Base-by-base conservation (phyloP, 2,113 vertebrate genomes). In the Phylloscopus trochilus region DNA sequence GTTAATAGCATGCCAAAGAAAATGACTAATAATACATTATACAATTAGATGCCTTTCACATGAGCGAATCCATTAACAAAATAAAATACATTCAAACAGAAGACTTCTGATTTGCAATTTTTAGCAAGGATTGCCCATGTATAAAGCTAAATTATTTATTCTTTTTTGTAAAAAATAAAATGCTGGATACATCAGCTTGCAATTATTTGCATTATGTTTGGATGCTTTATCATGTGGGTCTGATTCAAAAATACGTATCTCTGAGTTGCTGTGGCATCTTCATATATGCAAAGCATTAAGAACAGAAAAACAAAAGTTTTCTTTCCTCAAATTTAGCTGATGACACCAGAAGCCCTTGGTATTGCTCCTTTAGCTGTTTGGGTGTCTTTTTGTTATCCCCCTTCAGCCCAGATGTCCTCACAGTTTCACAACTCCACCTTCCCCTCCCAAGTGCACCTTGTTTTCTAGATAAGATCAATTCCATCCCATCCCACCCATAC, bases 41-140 rank as follows among this genome's bases (percentile, higher is more conserved):
- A 97, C 97, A 98, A 98, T 98, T 98, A 98, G 97, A 97, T 98
- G 97, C 95, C 97, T 98, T 98, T 98, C 97, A 97, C 97, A 98
- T 98, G 97, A 97, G 97, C 80, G 97, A 95, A 97, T 98, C 96
- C 98, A 97, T 97, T 98, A 98, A 97, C 93, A 97, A 97, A 98
- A 97, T 97, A 98, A 97, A 98, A 97, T 97, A 97, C 93, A 95
- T 95, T 97, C 93, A 94, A 97, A 98, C 76, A 94, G 94, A 97
- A 96, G 94, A 95, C 89, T 97, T 97, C 92, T 97, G 97, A 98
- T 97, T 97, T 97, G 94, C 96, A 97, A 94, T 97, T 97, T 98
- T 97, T 96, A 97, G 94, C 82, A 93, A 98, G 95, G 64, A 91
- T 96, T 94, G 95, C 93, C 96, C 96, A 97, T 97, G 97, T 98